These are phyloP conservation scores for Neodontobutis hainanensis DNA, from an alignment of 2,113 vertebrate genomes.

Conservation along the genomic window DNA sequence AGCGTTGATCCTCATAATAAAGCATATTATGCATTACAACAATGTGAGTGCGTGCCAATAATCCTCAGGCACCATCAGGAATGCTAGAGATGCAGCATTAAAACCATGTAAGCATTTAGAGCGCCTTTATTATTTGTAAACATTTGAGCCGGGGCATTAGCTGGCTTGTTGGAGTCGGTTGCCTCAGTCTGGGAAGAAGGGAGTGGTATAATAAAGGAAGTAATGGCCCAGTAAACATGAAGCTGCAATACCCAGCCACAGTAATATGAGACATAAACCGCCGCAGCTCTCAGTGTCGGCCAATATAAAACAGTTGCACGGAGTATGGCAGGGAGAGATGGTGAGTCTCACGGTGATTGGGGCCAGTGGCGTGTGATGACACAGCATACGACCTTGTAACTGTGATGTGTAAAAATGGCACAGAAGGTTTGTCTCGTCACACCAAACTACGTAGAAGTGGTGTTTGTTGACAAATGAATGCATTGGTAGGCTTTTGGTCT, in stretches of 20 bases:
- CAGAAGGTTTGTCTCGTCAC: constrained; percentile 6
- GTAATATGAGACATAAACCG: constrained; percentile 45
- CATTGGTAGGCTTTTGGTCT: neutral
- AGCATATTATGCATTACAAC: constrained; percentile 9
- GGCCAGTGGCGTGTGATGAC: constrained; percentile 52
- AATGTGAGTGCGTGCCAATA: neutral
- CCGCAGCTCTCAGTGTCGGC: constrained; percentile 28
- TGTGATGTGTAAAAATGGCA: constrained; percentile 41
- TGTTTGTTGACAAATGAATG: neutral
- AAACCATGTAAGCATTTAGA: neutral
- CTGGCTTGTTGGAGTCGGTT: neutral
- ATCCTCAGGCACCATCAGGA: constrained; percentile 4
- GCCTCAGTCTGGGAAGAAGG: constrained; percentile 23
- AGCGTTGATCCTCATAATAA: constrained; percentile 5
- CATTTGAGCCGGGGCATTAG: neutral
- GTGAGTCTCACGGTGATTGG: constrained; percentile 28
- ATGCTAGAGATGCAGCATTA: neutral
- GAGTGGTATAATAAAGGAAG: constrained; percentile 54
- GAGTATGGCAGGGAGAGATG: constrained; percentile 30
- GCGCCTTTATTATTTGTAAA: neutral
- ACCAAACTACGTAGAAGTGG: neutral
- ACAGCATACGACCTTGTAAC: constrained; percentile 60
- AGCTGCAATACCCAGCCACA: constrained; percentile 34
- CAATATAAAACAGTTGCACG: constrained; percentile 40
- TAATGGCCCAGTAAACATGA: constrained; percentile 43